Evolutionary conservation across 2,888 invertebrate species (phyloP), one percentile per base, ranked within the genome.

Genomic region (Ypsolopha scabrella): DNA sequence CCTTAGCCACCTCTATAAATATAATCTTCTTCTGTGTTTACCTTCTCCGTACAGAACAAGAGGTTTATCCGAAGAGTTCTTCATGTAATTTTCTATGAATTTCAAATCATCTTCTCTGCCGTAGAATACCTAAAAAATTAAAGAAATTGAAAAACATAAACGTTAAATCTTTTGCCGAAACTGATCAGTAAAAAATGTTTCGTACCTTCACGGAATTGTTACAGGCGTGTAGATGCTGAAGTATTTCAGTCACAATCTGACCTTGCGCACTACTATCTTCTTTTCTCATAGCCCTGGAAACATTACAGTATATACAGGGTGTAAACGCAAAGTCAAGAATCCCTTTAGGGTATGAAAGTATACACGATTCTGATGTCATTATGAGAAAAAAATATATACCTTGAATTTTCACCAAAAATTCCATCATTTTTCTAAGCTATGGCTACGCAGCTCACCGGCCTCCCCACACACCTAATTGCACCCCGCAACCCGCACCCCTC

Each of bases 161-260:
- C n/a, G 2, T 24, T 24, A 4, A 24, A 24, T 24, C 4, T 24
- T 24, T 24, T 24, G 24, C 2, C 24, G 51, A 9, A 50, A 47
- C 43, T 37, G 6, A 43, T 6, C 35, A 41, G 4, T 35, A 24
- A 7, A 46, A 53, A 51, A 6, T 38, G 9, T 10, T 33, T 9
- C 10, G 9, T 68, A 90, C 93, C 85, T 93, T 92, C 14, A 96
- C 96, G 7, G 95, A 97, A 79, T 96, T 97, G 68, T 95, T 95
- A 70, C 97, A 97, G 8, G 96, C 96, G 70, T 98, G 98, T 50
- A 98, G 89, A 86, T 98, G 98, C 74, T 98, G 97, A 50, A 97
- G 86, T 55, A 97, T 94, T 79, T 97, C 97, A 0, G 96, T 96
- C 53, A 97, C 94, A 61, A 97, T 96, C 75, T 95, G 95, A 9